A percentile compares a stretch with the other conserved stretches of the same genome.
These are phyloP conservation scores for Zygothrica quintamaculata DNA, from an alignment of 2,888 invertebrate genomes.

Conservation along the genomic window DNA sequence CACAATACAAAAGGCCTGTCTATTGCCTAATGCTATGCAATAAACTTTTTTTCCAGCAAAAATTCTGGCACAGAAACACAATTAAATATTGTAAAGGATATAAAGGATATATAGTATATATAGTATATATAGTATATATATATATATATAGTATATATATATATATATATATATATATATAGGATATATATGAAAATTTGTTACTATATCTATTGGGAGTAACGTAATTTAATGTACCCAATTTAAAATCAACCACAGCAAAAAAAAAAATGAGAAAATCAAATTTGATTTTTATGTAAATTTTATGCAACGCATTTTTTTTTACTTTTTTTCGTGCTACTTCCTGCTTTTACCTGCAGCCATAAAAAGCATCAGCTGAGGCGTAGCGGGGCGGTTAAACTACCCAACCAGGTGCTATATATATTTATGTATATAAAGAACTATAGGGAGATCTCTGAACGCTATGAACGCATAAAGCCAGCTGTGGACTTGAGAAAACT, in stretches of 20 bases:
- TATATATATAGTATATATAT: too few relatives aligned
- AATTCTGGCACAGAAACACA: slow-evolving; percentile 57
- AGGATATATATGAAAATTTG: too few relatives aligned
- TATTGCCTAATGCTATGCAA: slow-evolving; percentile 34
- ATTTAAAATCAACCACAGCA: slow-evolving; percentile 32
- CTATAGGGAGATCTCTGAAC: slow-evolving; percentile 25
- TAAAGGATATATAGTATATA: too few relatives aligned
- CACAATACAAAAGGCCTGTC: slow-evolving; percentile 2
- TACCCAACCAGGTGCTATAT: slow-evolving; percentile 61
- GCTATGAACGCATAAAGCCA: too few relatives aligned
- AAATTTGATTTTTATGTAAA: slow-evolving; percentile 75
- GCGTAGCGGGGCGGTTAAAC: slow-evolving; percentile 12
- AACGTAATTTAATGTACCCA: slow-evolving; percentile 26
- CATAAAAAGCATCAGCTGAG: slow-evolving; percentile 16
- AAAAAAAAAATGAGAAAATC: too few relatives aligned
- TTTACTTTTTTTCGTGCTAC: neutral
- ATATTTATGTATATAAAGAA: neutral
- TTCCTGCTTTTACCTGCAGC: slow-evolving; percentile 13
- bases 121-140: too few relatives aligned
- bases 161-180: too few relatives aligned
- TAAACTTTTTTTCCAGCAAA: slow-evolving; percentile 38
- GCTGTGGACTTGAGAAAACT: slow-evolving; percentile 47
- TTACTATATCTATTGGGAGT: too few relatives aligned
- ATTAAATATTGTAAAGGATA: too few relatives aligned
- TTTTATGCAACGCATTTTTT: slow-evolving; percentile 40